These are phyloP conservation scores for Philereme vetulata DNA, from an alignment of 2,888 invertebrate genomes.

Conservation along the genomic window DNA sequence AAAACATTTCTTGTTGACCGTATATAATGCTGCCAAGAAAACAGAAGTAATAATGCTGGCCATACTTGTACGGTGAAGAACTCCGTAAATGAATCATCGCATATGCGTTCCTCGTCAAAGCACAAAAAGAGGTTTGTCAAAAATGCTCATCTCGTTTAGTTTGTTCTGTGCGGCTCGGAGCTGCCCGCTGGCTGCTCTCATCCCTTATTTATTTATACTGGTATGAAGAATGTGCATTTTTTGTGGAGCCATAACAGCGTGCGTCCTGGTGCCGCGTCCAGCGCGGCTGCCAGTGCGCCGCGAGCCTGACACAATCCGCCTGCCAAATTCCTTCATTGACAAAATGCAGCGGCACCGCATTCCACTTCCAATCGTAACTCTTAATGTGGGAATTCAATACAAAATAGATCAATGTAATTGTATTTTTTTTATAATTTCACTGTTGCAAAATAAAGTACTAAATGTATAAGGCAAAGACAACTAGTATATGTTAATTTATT, in stretches of 20 bases:
- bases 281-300: constrained; percentile 11
- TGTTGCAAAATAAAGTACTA: constrained; percentile 33
- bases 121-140: constrained; percentile 82
- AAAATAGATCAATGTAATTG: constrained; percentile 57
- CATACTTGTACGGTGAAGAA: constrained; percentile 77
- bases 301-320: constrained; percentile 53
- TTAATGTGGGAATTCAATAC: constrained; percentile 69
- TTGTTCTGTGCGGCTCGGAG: constrained; percentile 56
- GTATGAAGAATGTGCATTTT: constrained; percentile 78
- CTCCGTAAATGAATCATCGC: constrained; percentile 82
- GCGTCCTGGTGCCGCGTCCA: constrained; percentile 51
- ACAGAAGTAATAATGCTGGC: constrained; percentile 81
- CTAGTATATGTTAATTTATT: constrained; percentile 41
- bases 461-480: constrained; percentile 27
- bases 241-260: constrained; percentile 71
- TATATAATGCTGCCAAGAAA: constrained; percentile 79
- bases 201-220: constrained; percentile 83
- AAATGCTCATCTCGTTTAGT: constrained; percentile 75
- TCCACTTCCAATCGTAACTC: constrained; percentile 67
- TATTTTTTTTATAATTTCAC: too few relatives aligned
- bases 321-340: constrained; percentile 79
- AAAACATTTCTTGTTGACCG: constrained; percentile 79
- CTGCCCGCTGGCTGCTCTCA: constrained; percentile 68
- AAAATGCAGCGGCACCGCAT: constrained; percentile 70
- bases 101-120: constrained; percentile 78